Evolutionary conservation across 2,113 vertebrate species (phyloP), one percentile per base, ranked within the genome.

Genomic region (Malurus elegans): DNA sequence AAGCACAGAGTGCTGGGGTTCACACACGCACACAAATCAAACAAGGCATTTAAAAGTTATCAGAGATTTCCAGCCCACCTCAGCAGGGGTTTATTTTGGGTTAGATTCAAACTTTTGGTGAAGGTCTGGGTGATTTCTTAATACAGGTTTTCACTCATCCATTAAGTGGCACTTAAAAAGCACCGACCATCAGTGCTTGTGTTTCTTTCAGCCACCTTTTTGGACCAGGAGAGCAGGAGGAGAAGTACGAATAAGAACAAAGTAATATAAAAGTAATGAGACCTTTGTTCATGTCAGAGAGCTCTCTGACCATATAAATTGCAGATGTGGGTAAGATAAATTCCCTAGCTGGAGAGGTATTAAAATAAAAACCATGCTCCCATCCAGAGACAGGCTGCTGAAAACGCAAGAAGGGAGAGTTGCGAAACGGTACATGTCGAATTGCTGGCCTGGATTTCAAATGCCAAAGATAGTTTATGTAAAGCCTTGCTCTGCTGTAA

Each of bases 381-480:
- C 91, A 93, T 92, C 80, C 81, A 91, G 94, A 95, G 94, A 90
- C 90, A 82, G 93, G 78, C 96, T 78, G 96, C 96, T 97, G 95
- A 97, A 97, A 97, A 97, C 51, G 54, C 95, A 90, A 95, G 94
- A 54, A 94, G 84, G 90, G 94, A 95, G 91, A 95, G 96, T 97
- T 98, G 95, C 89, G 90, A 94, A 98, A 97, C 40, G 72, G 94
- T 97, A 98, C 97, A 97, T 98, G 98, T 97, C 79, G 45, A 98
- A 98, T 98, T 89, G 97, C 97, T 98, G 98, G 97, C 97, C 96
- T 92, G 96, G 87, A 96, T 98, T 98, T 97, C 96, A 97, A 88
- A 98, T 98, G 97, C 97, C 98, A 96, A 92, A 96, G 98, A 98
- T 97, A 97, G 97, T 98, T 98, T 98, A 97, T 97, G 97, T 97